Conservation (phyloP, 2,797 vertebrate species). For the Myripristis jacobus region DNA sequence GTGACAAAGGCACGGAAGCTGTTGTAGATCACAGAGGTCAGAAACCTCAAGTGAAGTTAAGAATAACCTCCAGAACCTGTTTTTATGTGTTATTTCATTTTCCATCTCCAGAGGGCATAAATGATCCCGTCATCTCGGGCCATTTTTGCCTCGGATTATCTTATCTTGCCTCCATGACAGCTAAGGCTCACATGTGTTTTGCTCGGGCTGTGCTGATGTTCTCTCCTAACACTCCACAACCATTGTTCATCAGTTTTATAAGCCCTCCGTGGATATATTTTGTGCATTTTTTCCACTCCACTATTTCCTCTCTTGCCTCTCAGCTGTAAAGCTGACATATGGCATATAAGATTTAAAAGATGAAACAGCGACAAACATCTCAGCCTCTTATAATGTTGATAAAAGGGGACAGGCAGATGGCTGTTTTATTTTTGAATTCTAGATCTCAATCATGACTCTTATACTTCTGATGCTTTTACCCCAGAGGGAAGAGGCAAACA, state of each 20-base stretch:
- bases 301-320: too few species aligned
- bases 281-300: neutral
- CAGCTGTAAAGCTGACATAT: neutral
- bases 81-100: slow-evolving; percentile 46
- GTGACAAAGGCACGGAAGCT: slow-evolving; percentile 10
- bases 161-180: slow-evolving; percentile 60
- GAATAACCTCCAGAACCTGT: slow-evolving; percentile 21
- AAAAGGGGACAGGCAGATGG: neutral
- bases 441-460: neutral
- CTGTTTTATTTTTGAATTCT: slow-evolving; percentile 6
- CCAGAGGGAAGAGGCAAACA: too few species aligned
- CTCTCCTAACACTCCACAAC: slow-evolving; percentile 35
- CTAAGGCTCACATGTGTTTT: slow-evolving; percentile 33
- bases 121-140: slow-evolving; percentile 41
- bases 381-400: too few species aligned
- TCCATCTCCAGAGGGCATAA: slow-evolving; percentile 30
- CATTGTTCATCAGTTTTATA: neutral
- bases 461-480: too few species aligned
- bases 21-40: slow-evolving; percentile 38
- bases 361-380: neutral
- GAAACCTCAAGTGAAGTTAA: slow-evolving; percentile 10
- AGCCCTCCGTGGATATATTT: neutral
- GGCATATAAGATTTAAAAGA: neutral
- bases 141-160: slow-evolving; percentile 42
- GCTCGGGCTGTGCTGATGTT: slow-evolving; percentile 15